Evolutionary conservation across 2,888 invertebrate species (phyloP).

Genomic region (Rhaphigaster nebulosa): DNA sequence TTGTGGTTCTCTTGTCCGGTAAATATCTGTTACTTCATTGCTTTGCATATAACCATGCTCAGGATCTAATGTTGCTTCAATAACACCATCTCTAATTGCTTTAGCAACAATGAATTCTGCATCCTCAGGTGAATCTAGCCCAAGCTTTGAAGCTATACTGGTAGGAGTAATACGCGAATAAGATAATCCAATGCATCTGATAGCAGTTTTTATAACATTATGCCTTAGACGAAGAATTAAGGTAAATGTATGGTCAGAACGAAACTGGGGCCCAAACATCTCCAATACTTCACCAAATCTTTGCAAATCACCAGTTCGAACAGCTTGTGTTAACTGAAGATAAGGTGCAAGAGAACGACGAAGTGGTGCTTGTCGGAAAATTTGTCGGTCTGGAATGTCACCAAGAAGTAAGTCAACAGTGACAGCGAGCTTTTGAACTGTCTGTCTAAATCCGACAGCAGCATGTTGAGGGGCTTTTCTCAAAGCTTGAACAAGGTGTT

Average conservation of each 20-base stretch:
- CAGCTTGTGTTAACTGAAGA: constrained; percentile 97
- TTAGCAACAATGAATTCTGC: constrained; percentile 99
- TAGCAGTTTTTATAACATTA: constrained; percentile 99
- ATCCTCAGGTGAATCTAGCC: constrained; percentile 95
- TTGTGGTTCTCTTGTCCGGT: constrained; percentile 96
- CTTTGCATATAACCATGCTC: constrained; percentile 97
- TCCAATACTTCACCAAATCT: constrained; percentile 94
- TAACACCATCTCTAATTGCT: constrained; percentile 97
- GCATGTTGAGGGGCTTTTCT: constrained; percentile 98
- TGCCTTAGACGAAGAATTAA: constrained; percentile 95
- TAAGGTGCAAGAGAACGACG: constrained; percentile 93
- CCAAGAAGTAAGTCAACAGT: constrained; percentile 95
- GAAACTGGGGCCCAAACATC: constrained; percentile 91
- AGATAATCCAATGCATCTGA: constrained; percentile 94
- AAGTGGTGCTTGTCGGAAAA: constrained; percentile 92
- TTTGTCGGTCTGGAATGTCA: constrained; percentile 96
- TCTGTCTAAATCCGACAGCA: constrained; percentile 98
- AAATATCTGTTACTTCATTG: constrained; percentile 96
- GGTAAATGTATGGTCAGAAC: constrained; percentile 95
- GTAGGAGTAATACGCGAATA: constrained; percentile 96
- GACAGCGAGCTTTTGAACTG: constrained; percentile 94
- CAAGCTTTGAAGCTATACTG: constrained; percentile 94
- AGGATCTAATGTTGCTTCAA: constrained; percentile 96
- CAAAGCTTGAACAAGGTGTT: constrained; percentile 93
- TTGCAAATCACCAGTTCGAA: constrained; percentile 93